phyloP scores from a whole-genome alignment of 2,888 invertebrate species.

The Carabus problematicus region DNA sequence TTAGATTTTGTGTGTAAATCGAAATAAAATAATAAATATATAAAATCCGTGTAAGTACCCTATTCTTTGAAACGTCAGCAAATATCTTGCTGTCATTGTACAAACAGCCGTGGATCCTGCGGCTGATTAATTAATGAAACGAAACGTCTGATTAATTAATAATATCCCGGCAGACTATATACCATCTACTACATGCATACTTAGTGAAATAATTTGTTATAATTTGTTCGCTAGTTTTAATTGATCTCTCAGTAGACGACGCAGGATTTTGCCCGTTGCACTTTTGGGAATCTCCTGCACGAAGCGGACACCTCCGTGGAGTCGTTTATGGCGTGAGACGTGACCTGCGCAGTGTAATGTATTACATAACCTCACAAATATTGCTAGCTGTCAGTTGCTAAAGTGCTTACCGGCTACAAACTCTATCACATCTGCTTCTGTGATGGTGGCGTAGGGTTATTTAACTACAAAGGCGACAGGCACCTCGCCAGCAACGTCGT shows the following conservation, averaged over 20 bases:
- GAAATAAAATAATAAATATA: too few species aligned
- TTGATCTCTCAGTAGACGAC: constrained; percentile 65
- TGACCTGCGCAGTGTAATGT: constrained; percentile 56
- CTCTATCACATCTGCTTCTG: constrained; percentile 54
- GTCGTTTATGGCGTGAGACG: constrained; percentile 74
- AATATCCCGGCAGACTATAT: too few species aligned
- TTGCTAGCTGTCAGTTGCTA: constrained; percentile 14
- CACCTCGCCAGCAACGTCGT: constrained; percentile 76
- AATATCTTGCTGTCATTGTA: too few species aligned
- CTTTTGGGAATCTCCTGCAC: constrained; percentile 79
- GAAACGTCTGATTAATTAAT: too few species aligned
- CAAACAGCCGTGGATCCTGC: too few species aligned
- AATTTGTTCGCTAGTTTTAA: constrained; percentile 51
- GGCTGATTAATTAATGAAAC: too few species aligned
- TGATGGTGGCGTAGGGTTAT: constrained; percentile 62
- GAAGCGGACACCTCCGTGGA: constrained; percentile 78
- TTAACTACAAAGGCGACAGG: constrained; percentile 79
- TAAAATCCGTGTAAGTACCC: too few species aligned
- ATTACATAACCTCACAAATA: constrained; percentile 23
- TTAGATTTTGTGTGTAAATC: too few species aligned
- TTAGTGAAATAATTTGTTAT: constrained; percentile 40
- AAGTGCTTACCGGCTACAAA: constrained; percentile 61
- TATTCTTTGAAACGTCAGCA: too few species aligned
- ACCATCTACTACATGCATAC: too few species aligned
- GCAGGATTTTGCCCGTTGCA: constrained; percentile 79